Conservation (phyloP, 2,113 vertebrate genomes). For the Eidolon helvum region DNA sequence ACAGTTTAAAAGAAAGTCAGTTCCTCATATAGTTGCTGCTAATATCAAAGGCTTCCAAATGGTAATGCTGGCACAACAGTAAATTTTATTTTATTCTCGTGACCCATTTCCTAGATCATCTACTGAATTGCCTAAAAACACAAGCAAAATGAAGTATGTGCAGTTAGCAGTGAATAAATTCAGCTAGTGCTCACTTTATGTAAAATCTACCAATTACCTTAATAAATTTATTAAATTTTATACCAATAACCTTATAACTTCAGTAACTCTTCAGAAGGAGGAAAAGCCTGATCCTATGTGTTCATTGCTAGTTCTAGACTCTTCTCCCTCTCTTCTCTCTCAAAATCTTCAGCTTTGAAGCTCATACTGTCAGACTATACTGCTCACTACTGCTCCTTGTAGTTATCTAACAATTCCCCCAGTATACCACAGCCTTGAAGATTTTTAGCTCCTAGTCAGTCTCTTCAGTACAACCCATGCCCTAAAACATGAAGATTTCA, state of each 20-base stretch:
- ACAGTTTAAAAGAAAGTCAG: constrained; percentile 54
- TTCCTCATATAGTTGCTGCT: constrained; percentile 8
- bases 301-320: background rate
- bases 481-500: constrained; percentile 12
- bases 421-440: background rate
- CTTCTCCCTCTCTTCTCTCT: background rate
- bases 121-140: background rate
- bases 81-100: background rate
- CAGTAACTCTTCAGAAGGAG: background rate
- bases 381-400: background rate
- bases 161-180: background rate
- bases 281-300: background rate
- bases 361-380: background rate
- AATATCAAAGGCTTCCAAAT: constrained; percentile 44
- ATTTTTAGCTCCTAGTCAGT: background rate
- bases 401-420: background rate
- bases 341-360: background rate
- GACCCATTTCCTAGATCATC: background rate
- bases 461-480: background rate
- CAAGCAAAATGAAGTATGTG: background rate
- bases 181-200: background rate
- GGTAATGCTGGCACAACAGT: background rate
- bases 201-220: background rate
- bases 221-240: background rate
- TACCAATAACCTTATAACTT: background rate